These are phyloP conservation scores for Anoplopoma fimbria DNA, from an alignment of 2,113 vertebrate species.

Conservation along the genomic window DNA sequence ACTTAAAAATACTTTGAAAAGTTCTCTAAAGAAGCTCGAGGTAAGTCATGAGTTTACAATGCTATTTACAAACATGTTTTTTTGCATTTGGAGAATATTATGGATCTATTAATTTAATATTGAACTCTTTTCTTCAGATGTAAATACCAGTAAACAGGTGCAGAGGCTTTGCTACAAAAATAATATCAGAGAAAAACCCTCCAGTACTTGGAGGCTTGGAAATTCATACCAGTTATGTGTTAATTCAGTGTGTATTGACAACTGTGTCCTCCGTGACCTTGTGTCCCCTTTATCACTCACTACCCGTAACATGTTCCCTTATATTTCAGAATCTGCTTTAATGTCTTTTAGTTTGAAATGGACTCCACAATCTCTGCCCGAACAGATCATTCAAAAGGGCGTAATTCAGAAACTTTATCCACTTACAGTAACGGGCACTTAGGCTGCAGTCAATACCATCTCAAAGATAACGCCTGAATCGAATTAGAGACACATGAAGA, in stretches of 20 bases:
- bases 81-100: neutral
- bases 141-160: neutral
- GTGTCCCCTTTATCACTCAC: neutral
- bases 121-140: neutral
- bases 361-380: neutral
- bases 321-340: neutral
- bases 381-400: neutral
- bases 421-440: conserved; percentile 27
- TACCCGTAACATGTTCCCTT: neutral
- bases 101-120: neutral
- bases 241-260: neutral
- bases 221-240: neutral
- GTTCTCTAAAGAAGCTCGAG: neutral
- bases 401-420: conserved; percentile 29
- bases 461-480: neutral
- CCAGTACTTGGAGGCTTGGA: neutral
- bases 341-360: conserved; percentile 3
- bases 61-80: neutral
- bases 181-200: neutral
- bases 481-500: conserved; percentile 14
- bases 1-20: neutral
- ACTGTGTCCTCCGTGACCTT: neutral
- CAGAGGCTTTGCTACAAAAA: neutral
- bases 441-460: conserved; percentile 24
- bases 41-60: neutral